These are phyloP conservation scores for Ceramica pisi DNA, from an alignment of 2,888 invertebrate species.

Conservation along the genomic window DNA sequence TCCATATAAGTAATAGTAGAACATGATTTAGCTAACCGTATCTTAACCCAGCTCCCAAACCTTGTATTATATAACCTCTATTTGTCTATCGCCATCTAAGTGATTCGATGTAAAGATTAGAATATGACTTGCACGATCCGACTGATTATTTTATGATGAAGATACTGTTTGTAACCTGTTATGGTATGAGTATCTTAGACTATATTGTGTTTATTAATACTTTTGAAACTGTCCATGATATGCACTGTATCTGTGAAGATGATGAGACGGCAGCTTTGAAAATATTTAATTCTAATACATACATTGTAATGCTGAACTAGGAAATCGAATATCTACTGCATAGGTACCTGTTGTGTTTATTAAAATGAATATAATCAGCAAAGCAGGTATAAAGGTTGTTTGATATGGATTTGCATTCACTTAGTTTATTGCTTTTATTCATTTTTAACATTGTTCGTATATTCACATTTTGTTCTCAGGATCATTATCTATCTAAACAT, in stretches of 20 bases:
- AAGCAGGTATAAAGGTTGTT: constrained; percentile 1
- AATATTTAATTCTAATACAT: not conserved
- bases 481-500: constrained; percentile 10
- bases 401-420: constrained; percentile 3
- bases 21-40: constrained; percentile 37
- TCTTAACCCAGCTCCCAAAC: constrained; percentile 54
- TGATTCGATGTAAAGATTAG: constrained; percentile 62
- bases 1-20: constrained; percentile 28
- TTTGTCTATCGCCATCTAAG: constrained; percentile 61
- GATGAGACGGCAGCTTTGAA: not conserved
- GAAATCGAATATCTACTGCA: constrained; percentile 8
- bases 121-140: constrained; percentile 67
- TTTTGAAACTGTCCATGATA: constrained; percentile 36
- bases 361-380: not conserved
- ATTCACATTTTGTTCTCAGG: not conserved
- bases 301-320: not conserved
- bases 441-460: not conserved
- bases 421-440: not conserved
- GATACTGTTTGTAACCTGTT: constrained; percentile 58
- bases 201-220: constrained; percentile 47
- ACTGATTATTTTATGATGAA: constrained; percentile 64
- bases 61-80: constrained; percentile 59
- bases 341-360: not conserved
- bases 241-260: not conserved
- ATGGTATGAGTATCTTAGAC: constrained; percentile 35